Evolutionary conservation across 2,797 vertebrate species (phyloP).

Genomic region (Natrix natrix): DNA sequence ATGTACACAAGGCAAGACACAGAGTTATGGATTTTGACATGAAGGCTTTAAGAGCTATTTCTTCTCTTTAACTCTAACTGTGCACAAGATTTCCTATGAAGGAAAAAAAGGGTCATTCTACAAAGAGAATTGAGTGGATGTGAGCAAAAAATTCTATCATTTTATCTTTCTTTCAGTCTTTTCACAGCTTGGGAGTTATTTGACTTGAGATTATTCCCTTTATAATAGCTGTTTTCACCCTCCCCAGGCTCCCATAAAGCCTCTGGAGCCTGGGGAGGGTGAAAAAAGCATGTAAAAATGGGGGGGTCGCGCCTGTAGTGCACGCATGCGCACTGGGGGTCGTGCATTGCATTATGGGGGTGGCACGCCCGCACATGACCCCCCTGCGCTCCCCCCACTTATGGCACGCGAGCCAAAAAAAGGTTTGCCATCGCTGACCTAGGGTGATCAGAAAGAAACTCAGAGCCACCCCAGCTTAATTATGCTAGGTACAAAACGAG

Average conservation of each 20-base stretch:
- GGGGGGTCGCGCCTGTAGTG: too few relatives aligned
- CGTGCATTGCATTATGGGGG: too few relatives aligned
- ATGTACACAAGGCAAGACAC: not conserved
- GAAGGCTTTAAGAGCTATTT: not conserved
- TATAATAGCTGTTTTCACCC: not conserved
- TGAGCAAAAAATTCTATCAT: not conserved
- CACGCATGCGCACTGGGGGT: too few relatives aligned
- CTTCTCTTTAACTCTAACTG: not conserved
- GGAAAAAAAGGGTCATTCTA: not conserved
- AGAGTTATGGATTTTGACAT: not conserved
- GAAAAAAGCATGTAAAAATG: too few relatives aligned
- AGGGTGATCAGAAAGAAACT: not conserved
- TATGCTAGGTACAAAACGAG: not conserved
- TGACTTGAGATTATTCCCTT: not conserved
- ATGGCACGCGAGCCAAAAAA: too few relatives aligned
- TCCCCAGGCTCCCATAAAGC: too few relatives aligned
- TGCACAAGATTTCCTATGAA: not conserved
- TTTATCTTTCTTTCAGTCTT: conserved; percentile 2
- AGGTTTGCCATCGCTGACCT: too few relatives aligned
- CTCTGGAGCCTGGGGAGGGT: too few relatives aligned
- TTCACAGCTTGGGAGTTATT: not conserved
- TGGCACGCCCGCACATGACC: too few relatives aligned
- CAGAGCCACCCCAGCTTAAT: not conserved
- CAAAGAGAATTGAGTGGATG: not conserved
- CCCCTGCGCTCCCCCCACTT: too few relatives aligned